These are phyloP conservation scores for Pangasianodon hypophthalmus DNA, from an alignment of 2,113 vertebrate genomes.

Conservation along the genomic window DNA sequence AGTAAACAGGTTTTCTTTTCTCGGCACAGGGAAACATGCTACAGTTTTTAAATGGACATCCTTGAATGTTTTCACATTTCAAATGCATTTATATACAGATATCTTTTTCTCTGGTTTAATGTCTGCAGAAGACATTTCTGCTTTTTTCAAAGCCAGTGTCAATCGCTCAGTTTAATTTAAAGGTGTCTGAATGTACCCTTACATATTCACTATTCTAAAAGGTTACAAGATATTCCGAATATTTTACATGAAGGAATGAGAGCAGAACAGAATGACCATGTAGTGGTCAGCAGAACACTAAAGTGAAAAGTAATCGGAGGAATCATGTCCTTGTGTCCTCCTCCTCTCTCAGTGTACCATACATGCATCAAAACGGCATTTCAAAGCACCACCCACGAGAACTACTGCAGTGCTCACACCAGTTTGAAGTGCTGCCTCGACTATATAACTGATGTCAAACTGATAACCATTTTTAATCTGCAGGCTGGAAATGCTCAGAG, in stretches of 20 bases:
- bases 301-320: neutral
- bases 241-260: neutral
- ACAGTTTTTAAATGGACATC: neutral
- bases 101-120: neutral
- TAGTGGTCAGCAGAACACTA: neutral
- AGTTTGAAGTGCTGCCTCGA: neutral
- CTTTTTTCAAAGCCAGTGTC: neutral
- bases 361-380: neutral
- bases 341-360: neutral
- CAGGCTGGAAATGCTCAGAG: neutral
- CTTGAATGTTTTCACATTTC: neutral
- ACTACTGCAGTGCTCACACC: neutral
- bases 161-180: neutral
- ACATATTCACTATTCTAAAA: too few species aligned
- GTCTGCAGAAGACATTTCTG: neutral
- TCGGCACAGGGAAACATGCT: neutral
- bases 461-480: neutral
- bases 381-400: neutral
- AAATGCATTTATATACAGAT: neutral
- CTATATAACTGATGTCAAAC: slow-evolving; percentile 10
- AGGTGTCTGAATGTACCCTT: neutral
- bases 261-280: neutral
- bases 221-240: neutral
- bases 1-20: neutral
- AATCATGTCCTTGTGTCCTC: neutral